phyloP scores from a whole-genome alignment of 2,888 invertebrate species.

The Hirtodrosophila trivittata region DNA sequence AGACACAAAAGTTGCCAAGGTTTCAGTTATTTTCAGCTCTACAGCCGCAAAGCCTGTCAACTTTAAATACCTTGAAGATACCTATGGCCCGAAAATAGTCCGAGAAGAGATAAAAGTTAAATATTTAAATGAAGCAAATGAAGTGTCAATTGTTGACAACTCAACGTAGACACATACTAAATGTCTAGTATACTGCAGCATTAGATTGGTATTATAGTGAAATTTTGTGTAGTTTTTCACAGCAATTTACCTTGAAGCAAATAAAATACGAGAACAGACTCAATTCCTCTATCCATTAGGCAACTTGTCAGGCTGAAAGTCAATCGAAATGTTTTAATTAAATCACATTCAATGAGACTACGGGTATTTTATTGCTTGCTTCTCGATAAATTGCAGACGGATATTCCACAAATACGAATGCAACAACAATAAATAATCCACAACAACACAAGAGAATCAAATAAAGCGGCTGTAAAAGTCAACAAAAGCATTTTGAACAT shows the following conservation, averaged over 20 bases:
- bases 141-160: conserved; percentile 35
- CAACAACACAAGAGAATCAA: conserved; percentile 4
- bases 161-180: background rate
- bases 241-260: conserved; percentile 2
- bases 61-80: background rate
- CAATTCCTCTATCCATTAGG: conserved; percentile 4
- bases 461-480: conserved; percentile 6
- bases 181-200: no score
- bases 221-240: conserved; percentile 15
- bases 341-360: conserved; percentile 26
- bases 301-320: conserved; percentile 12
- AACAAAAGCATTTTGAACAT: conserved; percentile 15
- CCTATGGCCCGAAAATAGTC: background rate
- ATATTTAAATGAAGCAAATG: conserved; percentile 40
- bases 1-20: background rate
- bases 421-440: conserved; percentile 1
- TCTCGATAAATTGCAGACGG: conserved; percentile 27
- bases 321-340: conserved; percentile 46
- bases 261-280: background rate
- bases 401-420: conserved; percentile 46
- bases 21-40: background rate
- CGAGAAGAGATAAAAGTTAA: conserved; percentile 6
- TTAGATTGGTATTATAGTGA: background rate
- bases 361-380: conserved; percentile 19
- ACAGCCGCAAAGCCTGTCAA: background rate